Evolutionary conservation across 2,113 vertebrate genomes (phyloP).

Genomic region (Furnarius figulus): DNA sequence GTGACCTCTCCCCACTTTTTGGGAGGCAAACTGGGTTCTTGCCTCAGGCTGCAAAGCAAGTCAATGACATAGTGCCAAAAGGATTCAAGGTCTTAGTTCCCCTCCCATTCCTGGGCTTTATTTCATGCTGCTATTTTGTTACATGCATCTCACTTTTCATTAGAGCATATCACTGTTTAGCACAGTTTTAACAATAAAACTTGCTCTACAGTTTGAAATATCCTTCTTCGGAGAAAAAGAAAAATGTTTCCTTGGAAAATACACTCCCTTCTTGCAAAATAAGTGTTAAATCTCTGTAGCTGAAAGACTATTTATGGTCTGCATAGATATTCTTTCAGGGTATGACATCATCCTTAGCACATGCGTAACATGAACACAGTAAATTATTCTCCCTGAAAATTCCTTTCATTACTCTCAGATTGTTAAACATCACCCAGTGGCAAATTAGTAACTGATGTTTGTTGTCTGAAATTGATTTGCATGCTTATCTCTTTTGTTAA

Average conservation of each 20-base stretch:
- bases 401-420: constrained; percentile 21
- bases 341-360: constrained; percentile 23
- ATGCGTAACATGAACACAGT: background rate
- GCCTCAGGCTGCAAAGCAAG: background rate
- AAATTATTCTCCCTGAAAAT: constrained; percentile 34
- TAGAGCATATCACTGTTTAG: background rate
- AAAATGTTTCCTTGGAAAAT: background rate
- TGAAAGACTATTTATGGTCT: background rate
- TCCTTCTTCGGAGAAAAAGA: background rate
- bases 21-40: background rate
- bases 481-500: background rate
- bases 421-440: constrained; percentile 23
- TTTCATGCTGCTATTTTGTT: background rate
- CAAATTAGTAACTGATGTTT: constrained; percentile 11
- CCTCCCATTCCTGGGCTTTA: background rate
- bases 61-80: background rate
- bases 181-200: background rate
- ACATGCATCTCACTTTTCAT: background rate
- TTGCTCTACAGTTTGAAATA: background rate
- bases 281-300: background rate
- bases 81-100: background rate
- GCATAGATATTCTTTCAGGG: background rate
- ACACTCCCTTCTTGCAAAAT: background rate
- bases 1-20: background rate
- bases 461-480: background rate